A percentile compares a stretch with the other conserved stretches of the same genome.
Conservation (phyloP, 2,888 invertebrate genomes). For the Amitus sp. region DNA sequence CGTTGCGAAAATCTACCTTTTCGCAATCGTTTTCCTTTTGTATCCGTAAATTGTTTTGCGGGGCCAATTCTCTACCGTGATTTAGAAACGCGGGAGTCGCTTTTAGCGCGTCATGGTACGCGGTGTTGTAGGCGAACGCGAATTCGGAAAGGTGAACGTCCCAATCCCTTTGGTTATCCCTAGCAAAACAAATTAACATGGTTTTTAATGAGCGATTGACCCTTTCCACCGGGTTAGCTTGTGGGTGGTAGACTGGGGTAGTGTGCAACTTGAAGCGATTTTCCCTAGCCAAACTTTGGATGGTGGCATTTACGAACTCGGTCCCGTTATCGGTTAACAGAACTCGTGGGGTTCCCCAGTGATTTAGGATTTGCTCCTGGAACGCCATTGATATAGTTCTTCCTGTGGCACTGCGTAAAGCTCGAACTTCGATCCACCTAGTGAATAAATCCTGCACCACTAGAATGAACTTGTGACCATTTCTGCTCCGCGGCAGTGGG, state of each 20-base stretch:
- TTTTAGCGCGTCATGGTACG: conserved; percentile 7
- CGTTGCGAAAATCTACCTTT: too few relatives aligned
- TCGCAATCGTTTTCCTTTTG: too few relatives aligned
- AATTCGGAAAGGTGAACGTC: conserved; percentile 21
- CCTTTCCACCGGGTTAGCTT: conserved; percentile 20
- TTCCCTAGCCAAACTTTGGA: not conserved
- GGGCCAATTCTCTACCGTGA: not conserved
- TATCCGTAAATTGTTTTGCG: too few relatives aligned
- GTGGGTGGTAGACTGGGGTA: conserved; percentile 4
- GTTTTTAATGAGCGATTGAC: conserved; percentile 19
- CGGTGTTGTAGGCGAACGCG: conserved; percentile 26
- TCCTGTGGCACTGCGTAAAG: not conserved
- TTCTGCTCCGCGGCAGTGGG: not conserved
- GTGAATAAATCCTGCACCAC: not conserved
- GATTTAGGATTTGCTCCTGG: too few relatives aligned
- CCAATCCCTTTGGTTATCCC: conserved; percentile 15
- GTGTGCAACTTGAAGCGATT: not conserved
- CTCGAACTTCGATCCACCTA: not conserved
- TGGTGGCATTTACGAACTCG: conserved; percentile 25
- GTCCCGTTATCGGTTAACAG: conserved; percentile 44
- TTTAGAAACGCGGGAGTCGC: conserved; percentile 17
- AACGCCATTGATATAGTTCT: too few relatives aligned
- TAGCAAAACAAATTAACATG: conserved; percentile 12
- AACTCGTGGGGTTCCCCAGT: conserved; percentile 36
- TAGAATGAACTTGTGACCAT: not conserved